Percentiles rank a stretch among this genome's conserved stretches.
phyloP scores from a whole-genome alignment of 2,888 invertebrate species.

The Stenolophus ochropezus region DNA sequence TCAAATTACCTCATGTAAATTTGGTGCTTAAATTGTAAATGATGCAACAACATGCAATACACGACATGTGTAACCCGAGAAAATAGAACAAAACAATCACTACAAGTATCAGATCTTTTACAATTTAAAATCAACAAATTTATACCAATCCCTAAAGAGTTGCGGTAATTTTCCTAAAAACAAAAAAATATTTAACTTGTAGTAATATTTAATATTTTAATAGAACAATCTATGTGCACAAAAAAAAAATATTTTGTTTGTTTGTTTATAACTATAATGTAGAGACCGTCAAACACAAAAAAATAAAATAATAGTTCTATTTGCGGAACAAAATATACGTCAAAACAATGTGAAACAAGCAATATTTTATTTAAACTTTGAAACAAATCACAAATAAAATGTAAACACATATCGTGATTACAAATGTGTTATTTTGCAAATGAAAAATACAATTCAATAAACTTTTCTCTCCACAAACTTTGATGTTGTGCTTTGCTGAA shows the following conservation, averaged over 20 bases:
- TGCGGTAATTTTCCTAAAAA: neutral
- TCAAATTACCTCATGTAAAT: constrained; percentile 4
- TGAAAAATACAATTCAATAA: neutral
- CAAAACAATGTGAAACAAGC: neutral
- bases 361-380: neutral
- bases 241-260: too few relatives aligned
- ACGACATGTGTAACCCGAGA: neutral
- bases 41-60: neutral
- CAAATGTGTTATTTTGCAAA: neutral
- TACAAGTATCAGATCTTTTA: neutral
- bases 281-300: neutral
- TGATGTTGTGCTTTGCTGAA: neutral
- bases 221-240: too few relatives aligned
- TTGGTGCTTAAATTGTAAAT: neutral
- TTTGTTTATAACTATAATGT: neutral
- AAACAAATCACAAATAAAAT: neutral
- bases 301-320: neutral
- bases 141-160: neutral
- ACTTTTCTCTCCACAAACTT: neutral
- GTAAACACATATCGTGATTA: neutral
- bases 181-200: too few relatives aligned
- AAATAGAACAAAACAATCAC: neutral
- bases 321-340: neutral
- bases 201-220: too few relatives aligned
- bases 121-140: neutral